Percentiles rank a stretch among this genome's conserved stretches.
phyloP scores from a whole-genome alignment of 2,113 vertebrate genomes.

The Mobula birostris region DNA sequence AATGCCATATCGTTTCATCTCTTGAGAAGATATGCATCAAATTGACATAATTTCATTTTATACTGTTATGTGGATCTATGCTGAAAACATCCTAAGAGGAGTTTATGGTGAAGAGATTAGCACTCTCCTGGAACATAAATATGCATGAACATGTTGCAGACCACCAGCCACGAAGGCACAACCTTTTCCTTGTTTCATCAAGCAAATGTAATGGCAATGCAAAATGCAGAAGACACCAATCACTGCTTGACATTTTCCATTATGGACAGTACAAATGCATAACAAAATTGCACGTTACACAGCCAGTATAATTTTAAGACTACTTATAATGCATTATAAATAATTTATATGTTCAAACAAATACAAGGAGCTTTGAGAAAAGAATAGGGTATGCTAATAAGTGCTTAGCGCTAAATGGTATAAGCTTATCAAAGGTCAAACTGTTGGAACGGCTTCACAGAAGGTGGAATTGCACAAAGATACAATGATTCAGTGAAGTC shows the following conservation, averaged over 20 bases:
- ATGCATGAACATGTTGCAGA: not conserved
- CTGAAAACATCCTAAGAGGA: not conserved
- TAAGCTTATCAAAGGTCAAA: not conserved
- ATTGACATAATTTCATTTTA: not conserved
- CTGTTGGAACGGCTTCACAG: not conserved
- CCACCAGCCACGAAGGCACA: not conserved
- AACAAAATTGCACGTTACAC: not conserved
- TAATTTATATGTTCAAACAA: not conserved
- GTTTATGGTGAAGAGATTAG: not conserved
- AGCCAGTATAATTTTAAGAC: not conserved
- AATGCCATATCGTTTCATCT: not conserved
- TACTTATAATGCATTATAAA: not conserved
- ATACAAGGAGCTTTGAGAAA: not conserved
- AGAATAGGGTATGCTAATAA: not conserved
- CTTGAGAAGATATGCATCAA: not conserved
- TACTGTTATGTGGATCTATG: not conserved
- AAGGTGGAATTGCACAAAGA: not conserved
- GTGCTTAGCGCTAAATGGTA: not conserved
- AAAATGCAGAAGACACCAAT: not conserved
- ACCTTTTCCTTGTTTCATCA: not conserved
- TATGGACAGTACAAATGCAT: no score
- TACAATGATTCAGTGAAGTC: not conserved
- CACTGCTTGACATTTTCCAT: not conserved
- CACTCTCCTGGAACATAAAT: not conserved
- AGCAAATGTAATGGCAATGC: not conserved